Conservation (phyloP, 1,140 invertebrate genomes). For the Drosophila gunungcola region DNA sequence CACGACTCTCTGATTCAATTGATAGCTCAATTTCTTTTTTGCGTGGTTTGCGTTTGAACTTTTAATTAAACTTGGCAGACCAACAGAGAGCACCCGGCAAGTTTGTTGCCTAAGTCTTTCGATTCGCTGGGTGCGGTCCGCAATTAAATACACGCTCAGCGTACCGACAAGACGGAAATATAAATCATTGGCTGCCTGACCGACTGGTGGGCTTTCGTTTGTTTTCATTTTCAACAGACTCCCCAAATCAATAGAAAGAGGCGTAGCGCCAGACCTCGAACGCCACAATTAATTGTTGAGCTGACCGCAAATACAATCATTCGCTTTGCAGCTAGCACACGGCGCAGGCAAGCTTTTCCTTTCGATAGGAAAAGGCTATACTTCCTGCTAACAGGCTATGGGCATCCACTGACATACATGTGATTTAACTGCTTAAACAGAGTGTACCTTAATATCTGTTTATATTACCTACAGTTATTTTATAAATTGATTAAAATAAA, state of each 20-base stretch:
- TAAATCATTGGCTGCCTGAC: conserved; percentile 38
- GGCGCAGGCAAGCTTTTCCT: conserved; percentile 41
- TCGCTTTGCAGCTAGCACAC: conserved; percentile 35
- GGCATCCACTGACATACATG: neutral
- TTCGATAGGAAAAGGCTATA: conserved; percentile 48
- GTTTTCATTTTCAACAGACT: conserved; percentile 52
- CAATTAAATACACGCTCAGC: conserved; percentile 47
- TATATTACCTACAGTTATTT: no score
- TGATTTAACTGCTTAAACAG: no score
- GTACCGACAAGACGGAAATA: conserved; percentile 36
- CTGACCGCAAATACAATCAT: conserved; percentile 17
- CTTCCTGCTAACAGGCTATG: conserved; percentile 34
- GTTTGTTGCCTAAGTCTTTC: conserved; percentile 39
- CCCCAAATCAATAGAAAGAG: conserved; percentile 47
- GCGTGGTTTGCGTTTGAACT: conserved; percentile 43
- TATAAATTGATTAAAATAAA: no score
- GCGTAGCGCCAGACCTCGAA: neutral
- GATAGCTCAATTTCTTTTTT: conserved; percentile 39
- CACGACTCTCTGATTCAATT: conserved; percentile 2
- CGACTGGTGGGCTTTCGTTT: conserved; percentile 31
- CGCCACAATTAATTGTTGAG: conserved; percentile 23
- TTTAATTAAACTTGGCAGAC: conserved; percentile 33
- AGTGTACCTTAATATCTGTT: no score
- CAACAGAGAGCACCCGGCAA: conserved; percentile 13
- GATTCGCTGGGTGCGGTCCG: conserved; percentile 45